phyloP scores from a whole-genome alignment of 2,113 vertebrate species.

The Atlantisia rogersi region DNA sequence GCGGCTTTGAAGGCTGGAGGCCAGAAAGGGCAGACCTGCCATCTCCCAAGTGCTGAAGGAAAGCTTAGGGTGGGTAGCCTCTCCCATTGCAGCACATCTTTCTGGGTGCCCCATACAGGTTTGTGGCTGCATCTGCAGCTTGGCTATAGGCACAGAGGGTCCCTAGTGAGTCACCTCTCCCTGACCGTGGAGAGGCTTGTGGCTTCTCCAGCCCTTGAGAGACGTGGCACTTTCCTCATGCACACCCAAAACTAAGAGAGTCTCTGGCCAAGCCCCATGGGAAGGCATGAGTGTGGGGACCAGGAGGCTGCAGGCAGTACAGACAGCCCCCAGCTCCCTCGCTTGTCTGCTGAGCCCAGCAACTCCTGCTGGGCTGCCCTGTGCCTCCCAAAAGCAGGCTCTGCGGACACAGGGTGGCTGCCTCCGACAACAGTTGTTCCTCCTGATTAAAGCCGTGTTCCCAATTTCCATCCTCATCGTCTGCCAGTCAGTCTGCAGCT shows the following conservation, averaged over 20 bases:
- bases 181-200: rapidly evolving
- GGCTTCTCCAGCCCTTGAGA: not conserved
- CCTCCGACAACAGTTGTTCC: not conserved
- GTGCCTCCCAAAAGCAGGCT: not conserved
- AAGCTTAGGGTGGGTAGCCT: not conserved
- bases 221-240: not conserved
- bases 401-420: not conserved
- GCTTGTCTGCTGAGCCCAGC: not conserved
- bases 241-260: not conserved
- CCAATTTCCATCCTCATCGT: not conserved
- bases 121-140: not conserved
- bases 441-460: not conserved
- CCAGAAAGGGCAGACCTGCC: not conserved
- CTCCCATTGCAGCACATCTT: not conserved
- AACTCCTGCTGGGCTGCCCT: not conserved
- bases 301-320: rapidly evolving
- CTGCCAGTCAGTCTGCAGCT: not conserved
- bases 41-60: not conserved
- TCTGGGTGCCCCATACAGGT: rapidly evolving
- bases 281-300: not conserved
- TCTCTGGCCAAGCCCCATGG: not conserved
- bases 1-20: not conserved
- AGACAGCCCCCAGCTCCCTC: not conserved
- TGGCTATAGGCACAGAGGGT: not conserved
- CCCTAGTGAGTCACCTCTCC: not conserved